A percentile compares a stretch with the other conserved stretches of the same genome.
These are phyloP conservation scores for Conus betulinus DNA, from an alignment of 1,140 invertebrate genomes.

Conservation along the genomic window DNA sequence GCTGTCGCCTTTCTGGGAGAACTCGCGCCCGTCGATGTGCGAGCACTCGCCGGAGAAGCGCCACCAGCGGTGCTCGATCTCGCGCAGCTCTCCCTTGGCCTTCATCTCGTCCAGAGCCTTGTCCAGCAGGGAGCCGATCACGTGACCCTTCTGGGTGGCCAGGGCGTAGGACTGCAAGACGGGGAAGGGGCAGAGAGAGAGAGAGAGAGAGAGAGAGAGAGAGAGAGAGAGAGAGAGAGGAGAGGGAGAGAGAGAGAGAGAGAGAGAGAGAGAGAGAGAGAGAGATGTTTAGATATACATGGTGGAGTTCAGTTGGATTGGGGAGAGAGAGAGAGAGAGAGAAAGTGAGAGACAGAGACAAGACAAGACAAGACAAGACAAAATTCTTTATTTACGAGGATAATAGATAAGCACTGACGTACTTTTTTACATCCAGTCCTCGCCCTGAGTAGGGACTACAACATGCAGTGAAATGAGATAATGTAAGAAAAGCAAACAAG, in stretches of 20 bases:
- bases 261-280: no score
- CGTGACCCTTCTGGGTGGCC: conserved; percentile 24
- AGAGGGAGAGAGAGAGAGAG: background rate
- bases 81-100: conserved; percentile 59
- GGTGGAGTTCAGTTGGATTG: no score
- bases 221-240: background rate
- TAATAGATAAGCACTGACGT: no score
- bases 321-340: no score
- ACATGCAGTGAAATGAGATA: no score
- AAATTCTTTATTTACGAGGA: no score
- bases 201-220: background rate
- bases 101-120: conserved; percentile 57
- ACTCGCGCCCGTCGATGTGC: conserved; percentile 42
- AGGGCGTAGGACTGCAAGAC: conserved; percentile 5
- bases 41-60: conserved; percentile 76
- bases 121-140: conserved; percentile 49
- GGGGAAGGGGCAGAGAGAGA: background rate
- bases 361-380: no score
- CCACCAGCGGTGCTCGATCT: conserved; percentile 69
- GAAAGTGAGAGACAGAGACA: no score
- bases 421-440: no score
- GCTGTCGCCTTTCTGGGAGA: conserved; percentile 37
- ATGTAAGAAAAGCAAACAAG: no score
- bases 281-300: no score
- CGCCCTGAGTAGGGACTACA: no score